Evolutionary conservation across 2,113 vertebrate genomes (phyloP), one percentile per base, ranked within the genome.

Genomic region (Mastomys natalensis): DNA sequence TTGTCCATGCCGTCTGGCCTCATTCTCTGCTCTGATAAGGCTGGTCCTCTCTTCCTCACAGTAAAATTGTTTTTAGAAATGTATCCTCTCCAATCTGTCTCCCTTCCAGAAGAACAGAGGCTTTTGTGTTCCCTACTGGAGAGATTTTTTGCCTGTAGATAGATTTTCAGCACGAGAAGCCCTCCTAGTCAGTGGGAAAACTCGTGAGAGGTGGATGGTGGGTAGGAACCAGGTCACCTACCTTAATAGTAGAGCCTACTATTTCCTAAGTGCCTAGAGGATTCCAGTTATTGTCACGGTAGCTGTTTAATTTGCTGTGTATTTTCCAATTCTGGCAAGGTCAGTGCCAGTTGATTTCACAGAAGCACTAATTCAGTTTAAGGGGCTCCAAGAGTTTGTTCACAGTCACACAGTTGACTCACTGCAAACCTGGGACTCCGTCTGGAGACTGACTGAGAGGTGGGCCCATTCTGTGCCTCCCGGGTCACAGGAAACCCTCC

Each of bases 31-130:
- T n/a, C 12, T 26, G 64, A 72, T 15, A 70, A 87, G 84, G 31
- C 29, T 9, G 10, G 7, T 4, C 10, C 2, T 21, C 60, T 12
- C 64, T 93, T 43, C 48, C 62, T 68, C 90, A 68, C 89, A 29
- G 34, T 11, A 45, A n/a, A 89, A 62, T 24, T 26, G 55, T 37
- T 45, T n/a, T 15, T 68, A 51, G 45, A 37, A 85, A 76, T 91
- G 76, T 76, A 43, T 89, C 48, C 17, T 22, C 24, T 84, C 16
- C 43, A 24, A 77, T 72, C 45, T 48, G 89, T 80, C 53, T 85
- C 55, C n/a, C 15, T 91, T 93, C 82, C 72, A 48, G n/a, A 72
- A 93, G 64, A 86, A 64, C 22, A 89, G 66, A 93, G 5, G 34
- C 9, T 64, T 89, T 60, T 62, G 26, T 68, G 43, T 22, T 55